phyloP scores from a whole-genome alignment of 1,140 invertebrate genomes.

The Saccostrea cuccullata region DNA sequence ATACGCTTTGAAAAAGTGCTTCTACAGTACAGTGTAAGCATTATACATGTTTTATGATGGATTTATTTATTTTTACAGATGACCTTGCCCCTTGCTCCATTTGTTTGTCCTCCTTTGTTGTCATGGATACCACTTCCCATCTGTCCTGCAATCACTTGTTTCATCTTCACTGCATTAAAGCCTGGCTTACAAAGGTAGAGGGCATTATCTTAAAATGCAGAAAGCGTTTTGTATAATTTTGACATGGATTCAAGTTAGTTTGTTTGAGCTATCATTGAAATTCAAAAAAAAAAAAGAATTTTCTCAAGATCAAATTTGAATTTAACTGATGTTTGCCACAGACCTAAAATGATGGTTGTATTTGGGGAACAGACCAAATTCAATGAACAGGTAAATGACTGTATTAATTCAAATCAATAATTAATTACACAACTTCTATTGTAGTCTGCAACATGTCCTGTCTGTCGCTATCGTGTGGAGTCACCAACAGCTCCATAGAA shows the following conservation, averaged over 20 bases:
- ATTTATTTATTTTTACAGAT: constrained; percentile 12
- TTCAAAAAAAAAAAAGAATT: too few relatives aligned
- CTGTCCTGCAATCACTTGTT: constrained; percentile 62
- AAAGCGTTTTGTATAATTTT: not conserved
- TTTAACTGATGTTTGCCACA: too few relatives aligned
- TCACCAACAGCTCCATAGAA: not conserved
- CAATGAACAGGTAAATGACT: not conserved
- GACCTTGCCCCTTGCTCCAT: constrained; percentile 58
- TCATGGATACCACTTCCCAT: constrained; percentile 50
- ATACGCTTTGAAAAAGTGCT: too few relatives aligned
- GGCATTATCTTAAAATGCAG: not conserved
- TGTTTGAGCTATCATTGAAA: too few relatives aligned
- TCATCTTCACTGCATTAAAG: constrained; percentile 63
- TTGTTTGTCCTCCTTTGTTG: constrained; percentile 59
- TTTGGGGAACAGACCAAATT: too few relatives aligned
- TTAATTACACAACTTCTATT: not conserved
- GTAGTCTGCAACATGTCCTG: constrained; percentile 11
- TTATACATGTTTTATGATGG: too few relatives aligned
- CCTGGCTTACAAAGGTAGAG: constrained; percentile 62
- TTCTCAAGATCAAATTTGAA: too few relatives aligned
- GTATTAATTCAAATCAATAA: too few relatives aligned
- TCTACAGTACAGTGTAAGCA: too few relatives aligned
- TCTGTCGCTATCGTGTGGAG: constrained; percentile 15
- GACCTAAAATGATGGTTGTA: too few relatives aligned
- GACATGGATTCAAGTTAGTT: too few relatives aligned